A percentile compares a stretch with the other conserved stretches of the same genome.
phyloP scores from a whole-genome alignment of 1,140 invertebrate genomes.

The Branchinecta lynchi region DNA sequence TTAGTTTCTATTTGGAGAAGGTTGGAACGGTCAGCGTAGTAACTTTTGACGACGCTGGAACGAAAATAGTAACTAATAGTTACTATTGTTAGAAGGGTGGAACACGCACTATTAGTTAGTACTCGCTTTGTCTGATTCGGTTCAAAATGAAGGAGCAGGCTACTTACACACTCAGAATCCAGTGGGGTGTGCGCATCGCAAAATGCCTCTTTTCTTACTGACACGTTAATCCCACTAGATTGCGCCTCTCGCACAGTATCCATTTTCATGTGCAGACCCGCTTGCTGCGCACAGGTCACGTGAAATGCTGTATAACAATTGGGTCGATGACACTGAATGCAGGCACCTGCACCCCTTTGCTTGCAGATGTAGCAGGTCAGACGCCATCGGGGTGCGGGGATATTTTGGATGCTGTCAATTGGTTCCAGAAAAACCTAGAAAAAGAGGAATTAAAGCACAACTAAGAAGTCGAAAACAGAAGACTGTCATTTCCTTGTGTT shows the following conservation, averaged over 20 bases:
- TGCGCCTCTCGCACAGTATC: constrained; percentile 61
- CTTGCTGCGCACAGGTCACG: constrained; percentile 95
- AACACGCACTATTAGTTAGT: too few relatives aligned
- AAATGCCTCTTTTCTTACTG: constrained; percentile 87
- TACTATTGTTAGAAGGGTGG: too few relatives aligned
- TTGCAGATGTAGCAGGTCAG: constrained; percentile 93
- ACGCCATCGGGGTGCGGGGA: constrained; percentile 86
- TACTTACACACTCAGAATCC: constrained; percentile 40
- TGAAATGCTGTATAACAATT: constrained; percentile 97
- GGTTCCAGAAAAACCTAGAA: constrained; percentile 75
- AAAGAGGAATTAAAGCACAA: constrained; percentile 1
- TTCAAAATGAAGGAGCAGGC: neutral
- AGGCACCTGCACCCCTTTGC: constrained; percentile 79
- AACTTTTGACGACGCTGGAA: too few relatives aligned
- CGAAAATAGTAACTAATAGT: too few relatives aligned
- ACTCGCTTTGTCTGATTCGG: neutral
- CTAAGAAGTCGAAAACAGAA: too few relatives aligned
- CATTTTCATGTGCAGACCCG: constrained; percentile 89
- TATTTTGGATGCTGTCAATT: constrained; percentile 88
- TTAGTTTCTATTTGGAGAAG: too few relatives aligned
- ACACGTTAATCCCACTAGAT: constrained; percentile 32
- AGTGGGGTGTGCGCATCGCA: constrained; percentile 84
- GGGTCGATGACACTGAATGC: constrained; percentile 92
- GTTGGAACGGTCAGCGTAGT: too few relatives aligned
- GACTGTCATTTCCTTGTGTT: too few relatives aligned